Percentiles rank a stretch among this genome's conserved stretches.
Conservation (phyloP, 2,113 vertebrate genomes). For the Sialia sialis region DNA sequence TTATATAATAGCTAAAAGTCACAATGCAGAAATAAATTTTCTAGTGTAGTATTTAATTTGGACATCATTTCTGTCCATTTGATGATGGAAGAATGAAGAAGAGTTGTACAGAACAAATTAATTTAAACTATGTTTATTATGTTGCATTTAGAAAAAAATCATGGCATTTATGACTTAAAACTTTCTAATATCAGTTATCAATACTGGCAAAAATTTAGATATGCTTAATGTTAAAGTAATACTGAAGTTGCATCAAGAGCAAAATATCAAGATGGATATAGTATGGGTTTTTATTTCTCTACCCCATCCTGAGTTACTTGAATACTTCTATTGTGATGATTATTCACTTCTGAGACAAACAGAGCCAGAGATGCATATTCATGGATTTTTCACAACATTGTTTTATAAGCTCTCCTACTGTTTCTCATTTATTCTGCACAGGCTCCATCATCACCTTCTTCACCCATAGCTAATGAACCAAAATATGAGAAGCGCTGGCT, state of each 20-base stretch:
- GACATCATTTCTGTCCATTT: neutral
- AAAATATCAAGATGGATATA: neutral
- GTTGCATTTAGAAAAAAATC: neutral
- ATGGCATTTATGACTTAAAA: neutral
- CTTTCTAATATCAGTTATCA: neutral
- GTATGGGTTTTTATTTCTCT: neutral
- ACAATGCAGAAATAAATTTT: neutral
- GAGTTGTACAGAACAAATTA: neutral
- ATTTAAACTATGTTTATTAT: neutral
- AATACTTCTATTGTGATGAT: neutral
- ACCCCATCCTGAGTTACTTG: neutral
- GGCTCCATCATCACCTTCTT: conserved; percentile 86
- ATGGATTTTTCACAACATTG: neutral
- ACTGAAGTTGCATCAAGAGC: neutral
- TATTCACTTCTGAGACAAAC: neutral
- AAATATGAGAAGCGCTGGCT: conserved; percentile 95
- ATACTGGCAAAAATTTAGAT: neutral
- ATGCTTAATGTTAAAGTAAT: neutral
- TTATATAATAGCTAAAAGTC: neutral
- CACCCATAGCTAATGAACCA: conserved; percentile 86
- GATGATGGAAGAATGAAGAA: neutral
- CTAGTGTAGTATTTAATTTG: neutral
- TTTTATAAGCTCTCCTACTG: conserved; percentile 30
- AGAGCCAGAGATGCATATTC: conserved; percentile 11
- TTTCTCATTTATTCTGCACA: conserved; percentile 76